Conservation (phyloP, 2,113 vertebrate genomes). For the Ammodytes marinus region DNA sequence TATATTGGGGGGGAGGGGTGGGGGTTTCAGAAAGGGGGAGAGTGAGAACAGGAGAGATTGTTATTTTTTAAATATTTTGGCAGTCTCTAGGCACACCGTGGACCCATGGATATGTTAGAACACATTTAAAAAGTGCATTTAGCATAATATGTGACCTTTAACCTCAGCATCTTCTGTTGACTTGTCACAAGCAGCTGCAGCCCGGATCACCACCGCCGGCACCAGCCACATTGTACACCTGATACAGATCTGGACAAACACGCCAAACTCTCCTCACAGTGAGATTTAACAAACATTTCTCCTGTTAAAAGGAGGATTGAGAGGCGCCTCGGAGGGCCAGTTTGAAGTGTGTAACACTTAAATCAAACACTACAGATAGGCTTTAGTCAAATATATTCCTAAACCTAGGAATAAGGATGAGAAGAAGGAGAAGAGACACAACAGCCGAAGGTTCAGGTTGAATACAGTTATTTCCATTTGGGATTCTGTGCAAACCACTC, state of each 20-base stretch:
- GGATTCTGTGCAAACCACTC: not conserved
- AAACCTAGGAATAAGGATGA: not conserved
- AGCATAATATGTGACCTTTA: too few relatives aligned
- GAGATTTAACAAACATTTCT: not conserved
- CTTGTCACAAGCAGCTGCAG: slow-evolving; percentile 5
- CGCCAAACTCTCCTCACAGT: not conserved
- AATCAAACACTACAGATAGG: slow-evolving; percentile 6
- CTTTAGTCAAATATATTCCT: not conserved
- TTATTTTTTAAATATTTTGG: too few relatives aligned
- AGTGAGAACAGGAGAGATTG: too few relatives aligned
- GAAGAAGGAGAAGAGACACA: not conserved
- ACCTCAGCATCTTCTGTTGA: not conserved
- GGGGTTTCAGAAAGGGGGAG: too few relatives aligned
- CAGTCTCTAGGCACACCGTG: too few relatives aligned
- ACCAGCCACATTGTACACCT: not conserved
- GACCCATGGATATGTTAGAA: too few relatives aligned
- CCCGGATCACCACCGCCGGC: not conserved
- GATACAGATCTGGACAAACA: slow-evolving; percentile 5
- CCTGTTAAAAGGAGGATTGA: not conserved
- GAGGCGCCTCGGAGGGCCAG: not conserved
- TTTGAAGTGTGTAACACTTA: not conserved
- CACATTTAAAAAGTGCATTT: too few relatives aligned
- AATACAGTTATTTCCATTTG: slow-evolving; percentile 13
- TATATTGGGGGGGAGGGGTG: too few relatives aligned
- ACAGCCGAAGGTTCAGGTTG: not conserved